Evolutionary conservation across 2,797 vertebrate genomes (phyloP), one percentile per base, ranked within the genome.

Genomic region (Glossophaga mutica): DNA sequence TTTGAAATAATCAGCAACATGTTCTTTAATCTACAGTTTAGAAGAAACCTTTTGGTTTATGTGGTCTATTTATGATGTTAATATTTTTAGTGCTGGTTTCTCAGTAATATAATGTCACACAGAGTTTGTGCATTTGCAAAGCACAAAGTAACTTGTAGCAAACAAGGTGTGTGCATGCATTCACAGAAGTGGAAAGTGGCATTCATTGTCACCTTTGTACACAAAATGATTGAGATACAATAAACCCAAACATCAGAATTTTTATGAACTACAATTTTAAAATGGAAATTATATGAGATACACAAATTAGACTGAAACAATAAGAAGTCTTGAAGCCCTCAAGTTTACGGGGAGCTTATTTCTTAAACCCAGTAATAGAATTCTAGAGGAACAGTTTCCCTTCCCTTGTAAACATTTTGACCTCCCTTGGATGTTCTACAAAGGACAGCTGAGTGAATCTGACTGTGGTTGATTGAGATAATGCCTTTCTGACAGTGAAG

Each of bases 51-150:
- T 44, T 94, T 73, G 67, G 83, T 82, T 91, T 93, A 89, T 84
- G 57, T n/a, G 37, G 86, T 92, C 82, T 97, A 68, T 87, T 91
- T 89, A 82, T 68, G 82, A 76, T 87, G 95, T 19, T 89, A 96
- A 81, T 92, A 96, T 95, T 93, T 97, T 94, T 93, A 95, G 92
- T 84, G 46, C 42, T 93, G 77, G 94, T 91, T 96, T 89, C 85
- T 89, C 74, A 67, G 92, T 62, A 91, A 94, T 88, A 70, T 32
- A 74, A 48, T 65, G 32, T 97, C 77, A 90, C 19, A 92, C 15
- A 55, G 7, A 32, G 50, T 68, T 12, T 84, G 50, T 68, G 44
- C 32, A 68, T 87, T 78, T 94, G 90, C 90, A 91, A 94, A 96
- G 70, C 77, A 71, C 48, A 79, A 87, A 37, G 83, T 52, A 39